Percentiles rank a stretch among this genome's conserved stretches.
Evolutionary conservation across 1,140 invertebrate species (phyloP).

Genomic region (Dinoponera quadriceps): DNA sequence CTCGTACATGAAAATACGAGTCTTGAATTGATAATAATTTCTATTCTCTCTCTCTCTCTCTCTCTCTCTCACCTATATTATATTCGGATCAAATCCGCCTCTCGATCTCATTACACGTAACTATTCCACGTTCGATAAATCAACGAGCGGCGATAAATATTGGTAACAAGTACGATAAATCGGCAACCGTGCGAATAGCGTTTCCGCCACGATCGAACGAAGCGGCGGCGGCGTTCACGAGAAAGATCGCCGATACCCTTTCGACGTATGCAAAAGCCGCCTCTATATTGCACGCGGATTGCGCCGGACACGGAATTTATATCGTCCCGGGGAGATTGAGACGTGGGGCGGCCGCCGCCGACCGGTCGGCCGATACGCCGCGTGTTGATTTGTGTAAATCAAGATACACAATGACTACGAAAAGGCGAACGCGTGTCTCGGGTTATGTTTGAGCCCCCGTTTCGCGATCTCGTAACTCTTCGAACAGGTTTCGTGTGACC

Average conservation of each 20-base stretch:
- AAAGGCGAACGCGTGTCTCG: conserved; percentile 52
- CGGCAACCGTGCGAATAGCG: not conserved
- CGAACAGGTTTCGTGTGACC: conserved; percentile 67
- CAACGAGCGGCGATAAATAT: too few species aligned
- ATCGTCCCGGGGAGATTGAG: conserved; percentile 33
- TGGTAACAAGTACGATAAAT: too few species aligned
- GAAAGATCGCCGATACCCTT: not conserved
- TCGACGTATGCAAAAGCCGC: conserved; percentile 2
- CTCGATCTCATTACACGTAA: too few species aligned
- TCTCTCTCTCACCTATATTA: too few species aligned
- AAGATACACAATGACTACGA: conserved; percentile 45
- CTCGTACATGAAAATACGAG: too few species aligned
- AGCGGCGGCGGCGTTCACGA: too few species aligned
- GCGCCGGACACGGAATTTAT: conserved; percentile 14
- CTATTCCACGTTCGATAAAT: too few species aligned
- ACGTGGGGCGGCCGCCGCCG: not conserved
- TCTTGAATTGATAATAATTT: too few species aligned
- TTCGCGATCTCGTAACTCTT: conserved; percentile 62
- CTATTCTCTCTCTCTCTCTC: too few species aligned
- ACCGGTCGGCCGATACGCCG: not conserved
- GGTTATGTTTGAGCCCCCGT: conserved; percentile 41
- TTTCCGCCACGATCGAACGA: not conserved
- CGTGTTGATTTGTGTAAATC: conserved; percentile 47
- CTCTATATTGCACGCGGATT: too few species aligned
- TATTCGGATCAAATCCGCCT: too few species aligned